A percentile compares a stretch with the other conserved stretches of the same genome.
Evolutionary conservation across 2,888 invertebrate species (phyloP).

Genomic region (Mermis nigrescens): DNA sequence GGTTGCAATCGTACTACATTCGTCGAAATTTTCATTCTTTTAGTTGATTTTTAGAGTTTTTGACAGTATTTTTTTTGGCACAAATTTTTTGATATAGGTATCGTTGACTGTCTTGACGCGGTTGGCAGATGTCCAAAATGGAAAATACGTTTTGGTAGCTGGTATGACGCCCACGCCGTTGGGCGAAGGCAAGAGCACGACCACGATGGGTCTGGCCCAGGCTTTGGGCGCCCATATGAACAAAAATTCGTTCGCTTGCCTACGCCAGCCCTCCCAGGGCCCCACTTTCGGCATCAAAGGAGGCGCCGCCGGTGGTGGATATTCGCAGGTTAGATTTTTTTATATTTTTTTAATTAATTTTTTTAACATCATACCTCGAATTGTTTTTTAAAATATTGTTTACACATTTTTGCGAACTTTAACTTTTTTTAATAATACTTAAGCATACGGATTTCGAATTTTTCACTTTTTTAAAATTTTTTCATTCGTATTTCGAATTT

Average conservation of each 20-base stretch:
- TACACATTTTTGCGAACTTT: too few species aligned
- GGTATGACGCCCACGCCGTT: conserved; percentile 94
- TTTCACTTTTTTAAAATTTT: too few species aligned
- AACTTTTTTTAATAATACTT: background rate
- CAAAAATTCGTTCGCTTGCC: conserved; percentile 71
- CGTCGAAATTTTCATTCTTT: background rate
- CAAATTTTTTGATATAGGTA: background rate
- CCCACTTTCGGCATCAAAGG: conserved; percentile 96
- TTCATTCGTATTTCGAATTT: too few species aligned
- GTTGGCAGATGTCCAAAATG: conserved; percentile 47
- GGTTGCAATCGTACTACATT: background rate
- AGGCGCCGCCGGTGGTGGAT: conserved; percentile 94
- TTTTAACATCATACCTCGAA: too few species aligned
- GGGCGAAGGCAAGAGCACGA: conserved; percentile 97
- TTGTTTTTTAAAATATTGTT: too few species aligned
- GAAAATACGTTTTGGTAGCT: conserved; percentile 82
- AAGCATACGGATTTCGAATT: too few species aligned
- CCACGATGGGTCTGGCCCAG: conserved; percentile 72
- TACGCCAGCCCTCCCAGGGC: conserved; percentile 92
- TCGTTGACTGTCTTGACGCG: conserved; percentile 58
- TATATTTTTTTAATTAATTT: too few species aligned
- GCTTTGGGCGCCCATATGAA: conserved; percentile 64
- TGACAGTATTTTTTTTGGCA: too few species aligned
- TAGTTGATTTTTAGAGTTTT: too few species aligned
- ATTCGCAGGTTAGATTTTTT: conserved; percentile 44